Base-by-base conservation (phyloP, 2,888 invertebrate species). In the Drosophila lutescens region DNA sequence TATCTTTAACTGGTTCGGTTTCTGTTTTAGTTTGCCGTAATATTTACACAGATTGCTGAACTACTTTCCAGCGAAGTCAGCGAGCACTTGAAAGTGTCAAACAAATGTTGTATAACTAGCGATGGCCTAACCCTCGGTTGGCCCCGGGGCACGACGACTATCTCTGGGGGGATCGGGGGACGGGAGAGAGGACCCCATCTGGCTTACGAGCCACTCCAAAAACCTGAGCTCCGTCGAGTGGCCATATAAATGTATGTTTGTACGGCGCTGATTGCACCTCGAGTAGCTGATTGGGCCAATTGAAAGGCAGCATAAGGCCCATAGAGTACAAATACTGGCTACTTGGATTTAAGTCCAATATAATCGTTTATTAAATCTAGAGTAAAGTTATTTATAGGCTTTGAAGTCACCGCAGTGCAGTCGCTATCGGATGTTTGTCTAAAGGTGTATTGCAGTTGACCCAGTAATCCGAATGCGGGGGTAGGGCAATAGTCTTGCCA, bases 311-410 rank as follows among this genome's bases (percentile, higher is more conserved):
- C 38, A 34, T 65, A 56, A 41, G 40, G 55, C 40, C 20, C 20
- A 41, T 46, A 20, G 36, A 65, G 66, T 38, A 26, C 58, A 68
- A 65, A 68, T 55, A 59, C 50, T 53, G 44, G 13, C 69, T 70
- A 60, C 55, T 58, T 50, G 67, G 79, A 77, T 77, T 77, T 81
- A 79, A 85, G 82, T 79, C 82, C 85, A 75, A 72, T 74, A 79
- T 84, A 84, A 84, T 87, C 83, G 83, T 75, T 84, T 84, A 76
- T 85, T 84, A 84, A 84, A 84, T 84, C 83, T 81, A 85, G 82
- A 85, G 87, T 78, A 84, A 84, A 86, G 79, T 79, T 84, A 86
- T 81, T 84, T 84, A 32, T 44, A 10, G 41, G 41, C 85, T 84
- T 84, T 84, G 79, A 87, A 73, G 69, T 74, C 26, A 17, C 87